A percentile compares a stretch with the other conserved stretches of the same genome.
Evolutionary conservation across 2,797 vertebrate genomes (phyloP).

Genomic region (Gambelia wislizenii): DNA sequence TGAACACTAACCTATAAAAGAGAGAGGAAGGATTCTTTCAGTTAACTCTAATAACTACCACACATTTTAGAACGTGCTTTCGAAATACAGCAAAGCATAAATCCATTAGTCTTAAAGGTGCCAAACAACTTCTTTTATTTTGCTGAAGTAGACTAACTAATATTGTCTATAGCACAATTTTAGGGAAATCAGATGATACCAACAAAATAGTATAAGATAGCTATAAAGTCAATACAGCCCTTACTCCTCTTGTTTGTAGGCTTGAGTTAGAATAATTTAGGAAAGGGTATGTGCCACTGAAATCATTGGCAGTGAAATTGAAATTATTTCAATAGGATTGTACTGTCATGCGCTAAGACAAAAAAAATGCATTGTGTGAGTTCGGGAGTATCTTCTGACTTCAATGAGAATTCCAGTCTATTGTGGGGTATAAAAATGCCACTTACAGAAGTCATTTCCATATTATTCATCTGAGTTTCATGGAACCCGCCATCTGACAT

Average conservation of each 20-base stretch:
- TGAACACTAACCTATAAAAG: too few species aligned
- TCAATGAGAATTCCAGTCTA: too few species aligned
- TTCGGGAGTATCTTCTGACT: too few species aligned
- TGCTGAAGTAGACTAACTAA: neutral
- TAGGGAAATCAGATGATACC: neutral
- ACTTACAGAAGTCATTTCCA: conserved; percentile 92
- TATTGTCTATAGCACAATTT: neutral
- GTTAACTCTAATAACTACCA: too few species aligned
- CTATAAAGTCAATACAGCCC: neutral
- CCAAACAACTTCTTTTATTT: too few species aligned
- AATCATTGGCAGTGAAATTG: neutral
- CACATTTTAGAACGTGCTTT: too few species aligned
- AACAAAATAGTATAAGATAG: neutral
- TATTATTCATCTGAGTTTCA: conserved; percentile 95
- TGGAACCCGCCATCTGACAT: conserved; percentile 97
- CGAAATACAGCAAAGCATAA: too few species aligned
- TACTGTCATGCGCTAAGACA: too few species aligned
- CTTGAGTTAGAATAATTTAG: neutral
- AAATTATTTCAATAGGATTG: neutral
- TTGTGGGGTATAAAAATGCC: neutral
- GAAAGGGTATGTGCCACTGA: neutral
- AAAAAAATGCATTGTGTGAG: too few species aligned
- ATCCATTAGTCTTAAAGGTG: too few species aligned
- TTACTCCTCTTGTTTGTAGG: neutral
- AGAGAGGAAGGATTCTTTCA: too few species aligned